Evolutionary conservation across 2,797 vertebrate genomes (phyloP).

Genomic region (Microctenopoma stevenorrisi): DNA sequence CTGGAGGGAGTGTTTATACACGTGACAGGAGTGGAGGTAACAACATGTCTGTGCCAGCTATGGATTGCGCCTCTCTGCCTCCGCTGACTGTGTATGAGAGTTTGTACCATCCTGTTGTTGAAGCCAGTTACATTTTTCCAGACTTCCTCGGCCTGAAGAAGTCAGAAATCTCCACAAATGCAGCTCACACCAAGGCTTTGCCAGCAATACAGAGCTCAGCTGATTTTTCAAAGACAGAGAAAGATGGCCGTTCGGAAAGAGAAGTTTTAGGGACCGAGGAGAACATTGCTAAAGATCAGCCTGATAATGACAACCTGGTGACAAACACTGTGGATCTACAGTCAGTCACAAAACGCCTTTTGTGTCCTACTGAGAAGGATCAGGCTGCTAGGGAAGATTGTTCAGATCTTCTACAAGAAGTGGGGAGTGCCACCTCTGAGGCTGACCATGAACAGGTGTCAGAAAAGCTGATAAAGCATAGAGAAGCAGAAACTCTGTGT

Average conservation of each 20-base stretch:
- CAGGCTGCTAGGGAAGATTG: conserved; percentile 26
- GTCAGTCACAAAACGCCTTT: conserved; percentile 19
- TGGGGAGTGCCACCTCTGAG: conserved; percentile 23
- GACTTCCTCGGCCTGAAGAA: conserved; percentile 69
- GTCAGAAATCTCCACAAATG: conserved; percentile 45
- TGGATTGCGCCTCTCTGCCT: conserved; percentile 81
- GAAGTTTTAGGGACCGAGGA: conserved; percentile 5
- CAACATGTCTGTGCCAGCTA: conserved; percentile 28
- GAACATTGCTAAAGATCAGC: conserved; percentile 29
- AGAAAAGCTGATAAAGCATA: conserved; percentile 37
- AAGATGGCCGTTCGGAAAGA: conserved; percentile 23
- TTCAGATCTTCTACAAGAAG: conserved; percentile 36
- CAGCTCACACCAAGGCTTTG: conserved; percentile 37
- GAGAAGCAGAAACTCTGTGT: conserved; percentile 24
- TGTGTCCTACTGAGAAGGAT: conserved; percentile 25
- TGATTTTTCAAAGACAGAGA: conserved; percentile 29
- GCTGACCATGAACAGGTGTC: conserved; percentile 26
- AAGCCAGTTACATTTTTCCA: conserved; percentile 80
- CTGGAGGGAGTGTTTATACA: conserved; percentile 53
- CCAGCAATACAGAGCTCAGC: conserved; percentile 22
- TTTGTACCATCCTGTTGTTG: conserved; percentile 82
- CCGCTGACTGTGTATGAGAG: conserved; percentile 83
- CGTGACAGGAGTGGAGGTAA: conserved; percentile 55
- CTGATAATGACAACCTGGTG: conserved; percentile 16
- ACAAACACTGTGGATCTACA: conserved; percentile 40